Evolutionary conservation across 2,113 vertebrate species (phyloP).

Genomic region (Rhinolophus ferrumequinum): DNA sequence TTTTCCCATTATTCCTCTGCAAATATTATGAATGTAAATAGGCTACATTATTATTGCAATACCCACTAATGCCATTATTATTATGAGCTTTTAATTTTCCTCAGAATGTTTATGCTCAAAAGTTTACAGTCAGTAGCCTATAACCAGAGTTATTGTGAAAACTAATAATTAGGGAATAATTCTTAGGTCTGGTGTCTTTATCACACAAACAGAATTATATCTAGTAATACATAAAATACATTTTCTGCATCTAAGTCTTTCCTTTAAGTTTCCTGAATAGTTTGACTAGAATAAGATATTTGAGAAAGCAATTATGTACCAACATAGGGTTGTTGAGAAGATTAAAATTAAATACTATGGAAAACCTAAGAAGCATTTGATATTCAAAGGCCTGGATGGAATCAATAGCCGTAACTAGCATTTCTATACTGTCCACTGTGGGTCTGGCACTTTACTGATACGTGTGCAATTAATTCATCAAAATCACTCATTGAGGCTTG

Average conservation of each 20-base stretch:
- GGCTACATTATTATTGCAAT: conserved; percentile 46
- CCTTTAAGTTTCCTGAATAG: conserved; percentile 8
- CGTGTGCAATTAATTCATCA: not conserved
- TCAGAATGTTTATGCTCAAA: not conserved
- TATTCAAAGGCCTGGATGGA: not conserved
- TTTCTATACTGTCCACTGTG: not conserved
- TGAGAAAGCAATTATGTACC: not conserved
- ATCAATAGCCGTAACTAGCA: not conserved
- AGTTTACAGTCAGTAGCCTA: not conserved
- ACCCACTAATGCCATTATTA: conserved; percentile 63
- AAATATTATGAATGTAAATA: not conserved
- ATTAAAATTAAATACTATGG: not conserved
- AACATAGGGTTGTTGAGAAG: not conserved
- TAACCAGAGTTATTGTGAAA: not conserved
- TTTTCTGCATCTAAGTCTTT: not conserved
- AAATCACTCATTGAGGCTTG: not conserved
- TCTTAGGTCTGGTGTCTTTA: not conserved
- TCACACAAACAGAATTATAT: rapidly evolving
- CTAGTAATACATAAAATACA: not conserved
- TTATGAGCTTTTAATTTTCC: not conserved
- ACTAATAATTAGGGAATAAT: not conserved
- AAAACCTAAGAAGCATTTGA: not conserved
- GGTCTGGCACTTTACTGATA: not conserved
- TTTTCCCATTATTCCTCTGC: not conserved
- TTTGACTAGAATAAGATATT: not conserved